phyloP scores from a whole-genome alignment of 2,888 invertebrate genomes.

The Toxonevra muliebris region DNA sequence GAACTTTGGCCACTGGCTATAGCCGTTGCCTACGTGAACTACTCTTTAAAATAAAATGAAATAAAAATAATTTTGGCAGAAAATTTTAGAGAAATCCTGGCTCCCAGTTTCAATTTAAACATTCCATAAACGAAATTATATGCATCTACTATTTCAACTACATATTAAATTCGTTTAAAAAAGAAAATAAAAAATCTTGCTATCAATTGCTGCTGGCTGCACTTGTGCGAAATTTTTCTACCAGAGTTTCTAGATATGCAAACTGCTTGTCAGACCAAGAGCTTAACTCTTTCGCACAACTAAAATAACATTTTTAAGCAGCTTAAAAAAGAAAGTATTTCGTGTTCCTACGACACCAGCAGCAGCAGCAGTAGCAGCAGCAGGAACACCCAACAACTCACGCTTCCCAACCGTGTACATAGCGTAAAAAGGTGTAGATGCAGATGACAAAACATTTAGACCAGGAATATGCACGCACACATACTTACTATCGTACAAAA shows the following conservation, averaged over 20 bases:
- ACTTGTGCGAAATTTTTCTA: not conserved
- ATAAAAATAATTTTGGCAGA: too few species aligned
- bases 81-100: too few species aligned
- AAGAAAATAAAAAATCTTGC: not conserved
- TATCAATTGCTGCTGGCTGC: not conserved
- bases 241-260: slow-evolving; percentile 31
- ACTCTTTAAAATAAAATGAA: too few species aligned
- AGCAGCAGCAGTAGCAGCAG: not conserved
- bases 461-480: too few species aligned
- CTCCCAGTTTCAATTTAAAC: too few species aligned
- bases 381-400: not conserved
- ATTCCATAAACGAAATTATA: too few species aligned
- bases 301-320: slow-evolving; percentile 43
- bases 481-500: too few species aligned
- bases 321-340: slow-evolving; percentile 37
- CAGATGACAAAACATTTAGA: slow-evolving; percentile 10
- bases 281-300: slow-evolving; percentile 43
- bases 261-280: slow-evolving; percentile 42
- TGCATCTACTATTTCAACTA: too few species aligned
- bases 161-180: too few species aligned
- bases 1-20: too few species aligned
- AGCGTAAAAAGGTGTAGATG: not conserved
- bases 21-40: too few species aligned
- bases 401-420: not conserved
- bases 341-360: slow-evolving; percentile 7